Evolutionary conservation across 2,797 vertebrate genomes (phyloP).

Genomic region (Kryptolebias ocellatus): DNA sequence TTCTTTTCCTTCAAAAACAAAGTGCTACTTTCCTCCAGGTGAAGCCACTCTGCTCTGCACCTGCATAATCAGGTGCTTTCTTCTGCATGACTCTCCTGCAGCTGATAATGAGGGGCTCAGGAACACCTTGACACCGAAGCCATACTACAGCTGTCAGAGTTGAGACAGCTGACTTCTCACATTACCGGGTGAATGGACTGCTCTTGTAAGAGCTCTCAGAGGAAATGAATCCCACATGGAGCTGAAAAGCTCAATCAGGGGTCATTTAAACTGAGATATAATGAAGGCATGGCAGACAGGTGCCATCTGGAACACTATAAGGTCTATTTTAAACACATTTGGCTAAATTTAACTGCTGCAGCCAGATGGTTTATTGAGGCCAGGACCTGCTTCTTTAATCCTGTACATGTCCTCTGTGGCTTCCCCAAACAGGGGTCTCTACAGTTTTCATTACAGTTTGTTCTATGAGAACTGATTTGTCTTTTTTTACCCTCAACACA

Average conservation of each 20-base stretch:
- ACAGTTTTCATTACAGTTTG: no score
- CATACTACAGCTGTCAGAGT: slow-evolving; percentile 11
- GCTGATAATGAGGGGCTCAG: slow-evolving; percentile 32
- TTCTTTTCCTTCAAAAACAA: slow-evolving; percentile 30
- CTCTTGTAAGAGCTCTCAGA: slow-evolving; percentile 34
- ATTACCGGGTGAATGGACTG: slow-evolving; percentile 25
- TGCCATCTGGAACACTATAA: slow-evolving; percentile 40
- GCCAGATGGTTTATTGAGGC: slow-evolving; percentile 5
- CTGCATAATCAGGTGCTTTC: slow-evolving; percentile 49
- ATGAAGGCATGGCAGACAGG: slow-evolving; percentile 38
- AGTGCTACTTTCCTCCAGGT: slow-evolving; percentile 21
- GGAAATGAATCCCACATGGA: slow-evolving; percentile 29
- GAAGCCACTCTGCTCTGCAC: slow-evolving; percentile 38
- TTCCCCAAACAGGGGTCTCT: slow-evolving; percentile 1
- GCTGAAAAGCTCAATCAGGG: slow-evolving; percentile 39
- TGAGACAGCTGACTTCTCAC: slow-evolving; percentile 27
- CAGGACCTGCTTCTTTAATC: slow-evolving; percentile 28
- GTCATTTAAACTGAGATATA: slow-evolving; percentile 41
- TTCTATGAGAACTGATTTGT: background rate
- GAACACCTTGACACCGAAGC: slow-evolving; percentile 14
- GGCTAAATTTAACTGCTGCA: slow-evolving; percentile 23
- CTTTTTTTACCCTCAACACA: no score
- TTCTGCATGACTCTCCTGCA: background rate
- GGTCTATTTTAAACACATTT: slow-evolving; percentile 26
- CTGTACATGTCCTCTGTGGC: slow-evolving; percentile 18